phyloP scores from a whole-genome alignment of 2,888 invertebrate genomes.

The Dioctria rufipes region DNA sequence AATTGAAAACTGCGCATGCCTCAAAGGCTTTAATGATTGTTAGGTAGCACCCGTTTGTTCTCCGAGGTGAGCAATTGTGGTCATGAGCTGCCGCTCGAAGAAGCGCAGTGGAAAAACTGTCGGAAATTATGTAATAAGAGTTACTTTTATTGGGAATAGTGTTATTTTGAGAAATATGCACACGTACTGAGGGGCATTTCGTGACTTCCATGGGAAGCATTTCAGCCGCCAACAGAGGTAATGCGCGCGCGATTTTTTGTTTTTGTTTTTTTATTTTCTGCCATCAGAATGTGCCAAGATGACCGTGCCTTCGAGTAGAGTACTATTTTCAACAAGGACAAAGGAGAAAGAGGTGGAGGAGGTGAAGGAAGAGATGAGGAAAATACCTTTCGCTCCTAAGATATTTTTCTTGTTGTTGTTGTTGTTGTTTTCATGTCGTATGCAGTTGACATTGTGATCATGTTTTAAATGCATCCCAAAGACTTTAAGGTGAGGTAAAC shows the following conservation, averaged over 20 bases:
- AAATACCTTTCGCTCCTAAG: too few species aligned
- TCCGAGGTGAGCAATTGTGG: slow-evolving; percentile 9
- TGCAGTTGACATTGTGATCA: background rate
- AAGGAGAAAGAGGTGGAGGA: too few species aligned
- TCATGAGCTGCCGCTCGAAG: slow-evolving; percentile 14
- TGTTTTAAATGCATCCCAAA: background rate
- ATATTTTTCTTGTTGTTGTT: too few species aligned
- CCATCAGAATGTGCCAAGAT: slow-evolving; percentile 27
- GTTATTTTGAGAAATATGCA: slow-evolving; percentile 54
- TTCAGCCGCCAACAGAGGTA: background rate
- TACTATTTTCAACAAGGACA: too few species aligned
- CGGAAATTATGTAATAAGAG: slow-evolving; percentile 54
- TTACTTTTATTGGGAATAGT: slow-evolving; percentile 52
- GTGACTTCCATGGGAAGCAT: slow-evolving; percentile 52
- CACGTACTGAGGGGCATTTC: slow-evolving; percentile 52
- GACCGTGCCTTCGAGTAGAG: slow-evolving; percentile 41
- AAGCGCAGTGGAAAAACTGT: slow-evolving; percentile 42
- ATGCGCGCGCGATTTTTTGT: background rate
- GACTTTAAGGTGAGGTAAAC: background rate
- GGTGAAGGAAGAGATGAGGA: too few species aligned
- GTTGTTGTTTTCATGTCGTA: too few species aligned
- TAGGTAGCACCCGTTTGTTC: slow-evolving; percentile 51
- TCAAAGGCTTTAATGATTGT: slow-evolving; percentile 39
- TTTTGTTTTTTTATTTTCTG: background rate
- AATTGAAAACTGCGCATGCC: slow-evolving; percentile 48